Percentiles rank a stretch among this genome's conserved stretches.
These are phyloP conservation scores for Indicator indicator DNA, from an alignment of 2,113 vertebrate genomes.

Conservation along the genomic window DNA sequence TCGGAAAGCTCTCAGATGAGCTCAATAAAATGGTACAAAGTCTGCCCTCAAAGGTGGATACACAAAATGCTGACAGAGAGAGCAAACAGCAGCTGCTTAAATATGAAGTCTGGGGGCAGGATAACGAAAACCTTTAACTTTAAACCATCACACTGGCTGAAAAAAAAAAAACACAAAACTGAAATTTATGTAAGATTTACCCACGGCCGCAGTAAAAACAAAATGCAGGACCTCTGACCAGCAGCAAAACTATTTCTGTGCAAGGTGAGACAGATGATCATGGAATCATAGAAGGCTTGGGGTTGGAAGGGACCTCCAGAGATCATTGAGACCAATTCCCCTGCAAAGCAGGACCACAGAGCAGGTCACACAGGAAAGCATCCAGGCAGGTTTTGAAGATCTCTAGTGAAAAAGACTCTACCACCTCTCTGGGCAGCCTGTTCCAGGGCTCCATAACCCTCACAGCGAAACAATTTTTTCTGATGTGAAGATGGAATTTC, in stretches of 20 bases:
- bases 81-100: background rate
- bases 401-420: too few relatives aligned
- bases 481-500: too few relatives aligned
- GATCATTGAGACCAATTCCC: too few relatives aligned
- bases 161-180: background rate
- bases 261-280: background rate
- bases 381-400: too few relatives aligned
- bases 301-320: too few relatives aligned
- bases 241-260: background rate
- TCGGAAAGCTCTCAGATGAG: background rate
- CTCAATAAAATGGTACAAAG: background rate
- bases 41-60: background rate
- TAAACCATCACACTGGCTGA: background rate
- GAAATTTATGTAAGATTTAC: background rate
- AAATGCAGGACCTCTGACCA: background rate
- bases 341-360: too few relatives aligned
- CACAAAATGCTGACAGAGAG: background rate
- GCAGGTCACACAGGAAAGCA: too few relatives aligned
- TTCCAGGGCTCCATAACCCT: too few relatives aligned
- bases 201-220: background rate
- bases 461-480: too few relatives aligned
- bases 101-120: background rate
- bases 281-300: too few relatives aligned
- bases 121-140: background rate
- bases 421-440: too few relatives aligned